Conservation (phyloP, 2,888 invertebrate species). For the Balanococcus diminutus region DNA sequence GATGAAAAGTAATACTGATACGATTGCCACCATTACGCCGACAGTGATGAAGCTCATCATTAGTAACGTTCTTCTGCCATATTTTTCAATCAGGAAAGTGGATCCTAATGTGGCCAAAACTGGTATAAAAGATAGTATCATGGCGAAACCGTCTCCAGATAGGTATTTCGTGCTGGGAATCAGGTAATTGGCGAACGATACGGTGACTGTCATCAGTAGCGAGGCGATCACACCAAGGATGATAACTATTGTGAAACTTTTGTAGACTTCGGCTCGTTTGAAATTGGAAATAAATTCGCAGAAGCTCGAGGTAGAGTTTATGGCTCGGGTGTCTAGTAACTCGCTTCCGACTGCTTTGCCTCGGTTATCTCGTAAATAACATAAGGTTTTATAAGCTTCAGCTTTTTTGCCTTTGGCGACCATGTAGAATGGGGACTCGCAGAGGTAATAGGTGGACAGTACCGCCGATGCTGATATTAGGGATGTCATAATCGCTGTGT, state of each 20-base stretch:
- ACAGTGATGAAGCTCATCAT: background rate
- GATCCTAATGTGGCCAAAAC: background rate
- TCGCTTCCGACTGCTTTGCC: background rate
- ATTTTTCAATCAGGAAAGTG: background rate
- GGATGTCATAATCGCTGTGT: background rate
- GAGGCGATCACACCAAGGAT: background rate
- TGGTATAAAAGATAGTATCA: background rate
- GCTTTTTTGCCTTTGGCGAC: background rate
- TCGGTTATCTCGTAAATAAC: background rate
- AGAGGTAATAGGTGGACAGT: background rate
- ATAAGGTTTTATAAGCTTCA: background rate
- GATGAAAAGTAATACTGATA: slow-evolving; percentile 14
- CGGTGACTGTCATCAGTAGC: background rate
- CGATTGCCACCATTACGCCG: background rate
- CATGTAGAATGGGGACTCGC: background rate
- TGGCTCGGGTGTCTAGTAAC: background rate
- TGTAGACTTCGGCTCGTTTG: background rate
- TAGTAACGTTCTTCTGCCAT: slow-evolving; percentile 33
- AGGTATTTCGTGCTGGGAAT: background rate
- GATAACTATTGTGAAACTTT: background rate
- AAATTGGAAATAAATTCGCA: slow-evolving; percentile 10
- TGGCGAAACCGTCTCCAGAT: slow-evolving; percentile 23
- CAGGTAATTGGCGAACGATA: slow-evolving; percentile 12
- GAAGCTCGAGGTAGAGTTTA: background rate
- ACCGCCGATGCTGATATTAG: background rate